A percentile compares a stretch with the other conserved stretches of the same genome.
Conservation (phyloP, 2,888 invertebrate genomes). For the Corythucha ciliata region DNA sequence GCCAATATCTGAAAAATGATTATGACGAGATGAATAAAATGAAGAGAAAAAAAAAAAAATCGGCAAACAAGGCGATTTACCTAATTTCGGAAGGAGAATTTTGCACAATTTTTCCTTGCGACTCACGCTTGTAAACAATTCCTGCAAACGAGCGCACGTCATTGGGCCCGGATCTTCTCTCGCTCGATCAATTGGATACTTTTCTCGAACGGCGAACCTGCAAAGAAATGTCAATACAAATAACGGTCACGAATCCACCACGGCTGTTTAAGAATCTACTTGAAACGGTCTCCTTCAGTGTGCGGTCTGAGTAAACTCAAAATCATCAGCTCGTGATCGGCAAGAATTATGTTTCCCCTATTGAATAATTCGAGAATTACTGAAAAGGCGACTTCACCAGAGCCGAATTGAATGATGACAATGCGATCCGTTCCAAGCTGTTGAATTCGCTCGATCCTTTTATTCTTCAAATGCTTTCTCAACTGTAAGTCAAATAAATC, state of each 20-base stretch:
- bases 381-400: constrained; percentile 87
- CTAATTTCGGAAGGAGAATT: constrained; percentile 12
- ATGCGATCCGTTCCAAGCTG: constrained; percentile 92
- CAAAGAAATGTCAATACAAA: constrained; percentile 23
- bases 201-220: constrained; percentile 85
- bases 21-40: no score
- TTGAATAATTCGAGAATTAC: constrained; percentile 92
- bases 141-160: constrained; percentile 49
- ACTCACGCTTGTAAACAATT: constrained; percentile 3
- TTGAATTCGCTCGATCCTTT: constrained; percentile 72
- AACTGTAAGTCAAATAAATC: constrained; percentile 60
- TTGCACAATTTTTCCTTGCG: constrained; percentile 40
- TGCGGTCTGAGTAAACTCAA: constrained; percentile 87
- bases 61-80: background rate
- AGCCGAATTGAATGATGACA: constrained; percentile 90
- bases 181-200: constrained; percentile 72
- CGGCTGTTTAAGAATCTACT: no score
- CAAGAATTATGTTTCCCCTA: constrained; percentile 88
- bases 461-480: constrained; percentile 92
- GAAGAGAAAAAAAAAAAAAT: no score
- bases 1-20: constrained; percentile 62
- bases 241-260: no score
- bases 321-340: constrained; percentile 82
- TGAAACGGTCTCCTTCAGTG: constrained; percentile 78
- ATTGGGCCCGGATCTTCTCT: constrained; percentile 51